Evolutionary conservation across 2,113 vertebrate genomes (phyloP), one percentile per base, ranked within the genome.

Genomic region (Paralichthys olivaceus): DNA sequence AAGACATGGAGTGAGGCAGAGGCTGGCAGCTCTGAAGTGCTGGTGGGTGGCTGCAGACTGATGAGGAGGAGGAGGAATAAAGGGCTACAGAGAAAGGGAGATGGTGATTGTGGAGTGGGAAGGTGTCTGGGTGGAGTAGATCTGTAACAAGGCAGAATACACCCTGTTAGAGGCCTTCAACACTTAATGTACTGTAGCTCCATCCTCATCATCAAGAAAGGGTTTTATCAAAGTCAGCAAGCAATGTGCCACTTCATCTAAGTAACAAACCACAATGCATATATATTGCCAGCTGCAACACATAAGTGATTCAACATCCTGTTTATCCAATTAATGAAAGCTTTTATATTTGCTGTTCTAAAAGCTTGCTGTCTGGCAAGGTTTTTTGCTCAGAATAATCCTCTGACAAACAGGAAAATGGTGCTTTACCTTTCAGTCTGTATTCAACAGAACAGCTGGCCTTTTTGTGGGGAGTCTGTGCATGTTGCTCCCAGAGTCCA

Each of bases 31-130:
- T 8, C 47, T 51, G 47, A 51, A 51, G 47, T 20, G 47, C 19
- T 1, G 3, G 85, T 80, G 76, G 83, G 84, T 71, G 75, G 81
- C 79, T 32, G 58, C 61, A 73, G 80, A 74, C 83, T 55, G 69
- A 82, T 51, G 72, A 65, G 23, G 43, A 49, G 34, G 72, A 77
- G 69, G 64, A 58, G 55, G 80, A 64, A 75, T 45, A 67, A 71
- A 80, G 59, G 20, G 43, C 49, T 61, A 40, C 15, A 69, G 75
- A 84, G 72, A 58, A 58, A 75, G 45, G 17, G 20, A 72, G 67
- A 65, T 47, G 34, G 54, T 78, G 69, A 84, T 83, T 79, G 81
- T 63, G 22, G 58, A 65, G 56, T 29, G 76, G 69, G 51, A 49
- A 66, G 56, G 56, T 15, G 13, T 72, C 32, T 62, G 69, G 75